These are phyloP conservation scores for Dorcus hopei DNA, from an alignment of 2,888 invertebrate genomes.

Conservation along the genomic window DNA sequence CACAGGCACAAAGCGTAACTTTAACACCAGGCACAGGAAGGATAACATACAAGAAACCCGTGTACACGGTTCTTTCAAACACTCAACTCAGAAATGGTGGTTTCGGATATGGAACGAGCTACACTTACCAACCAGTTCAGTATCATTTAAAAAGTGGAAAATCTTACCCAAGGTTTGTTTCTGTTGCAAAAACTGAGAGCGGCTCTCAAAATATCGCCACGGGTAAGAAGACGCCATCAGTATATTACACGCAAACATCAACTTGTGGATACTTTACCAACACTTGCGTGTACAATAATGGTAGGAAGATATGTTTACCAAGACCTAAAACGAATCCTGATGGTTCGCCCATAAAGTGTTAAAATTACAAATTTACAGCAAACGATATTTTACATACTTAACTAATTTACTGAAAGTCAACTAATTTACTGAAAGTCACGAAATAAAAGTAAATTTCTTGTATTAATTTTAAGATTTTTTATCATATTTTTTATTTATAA, in stretches of 20 bases:
- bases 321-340: slow-evolving; percentile 76
- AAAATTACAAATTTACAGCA: slow-evolving; percentile 12
- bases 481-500: too few species aligned
- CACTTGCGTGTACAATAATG: slow-evolving; percentile 76
- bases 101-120: slow-evolving; percentile 42
- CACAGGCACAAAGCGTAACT: slow-evolving; percentile 66
- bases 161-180: slow-evolving; percentile 67
- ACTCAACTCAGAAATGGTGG: slow-evolving; percentile 38
- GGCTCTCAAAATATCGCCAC: slow-evolving; percentile 58
- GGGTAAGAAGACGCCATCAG: slow-evolving; percentile 71
- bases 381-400: background rate
- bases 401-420: too few species aligned
- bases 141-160: slow-evolving; percentile 45
- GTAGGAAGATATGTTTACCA: slow-evolving; percentile 78
- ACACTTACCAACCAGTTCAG: slow-evolving; percentile 41
- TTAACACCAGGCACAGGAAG: slow-evolving; percentile 41
- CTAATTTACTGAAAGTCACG: too few species aligned
- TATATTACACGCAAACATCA: slow-evolving; percentile 82
- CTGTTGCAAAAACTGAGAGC: slow-evolving; percentile 76
- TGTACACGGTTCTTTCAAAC: slow-evolving; percentile 41
- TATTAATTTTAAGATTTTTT: too few species aligned
- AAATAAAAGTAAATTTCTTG: too few species aligned
- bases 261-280: slow-evolving; percentile 86
- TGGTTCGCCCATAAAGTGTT: slow-evolving; percentile 65
- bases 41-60: slow-evolving; percentile 39